Conservation (phyloP, 2,888 invertebrate genomes). For the Ellobium chinense region DNA sequence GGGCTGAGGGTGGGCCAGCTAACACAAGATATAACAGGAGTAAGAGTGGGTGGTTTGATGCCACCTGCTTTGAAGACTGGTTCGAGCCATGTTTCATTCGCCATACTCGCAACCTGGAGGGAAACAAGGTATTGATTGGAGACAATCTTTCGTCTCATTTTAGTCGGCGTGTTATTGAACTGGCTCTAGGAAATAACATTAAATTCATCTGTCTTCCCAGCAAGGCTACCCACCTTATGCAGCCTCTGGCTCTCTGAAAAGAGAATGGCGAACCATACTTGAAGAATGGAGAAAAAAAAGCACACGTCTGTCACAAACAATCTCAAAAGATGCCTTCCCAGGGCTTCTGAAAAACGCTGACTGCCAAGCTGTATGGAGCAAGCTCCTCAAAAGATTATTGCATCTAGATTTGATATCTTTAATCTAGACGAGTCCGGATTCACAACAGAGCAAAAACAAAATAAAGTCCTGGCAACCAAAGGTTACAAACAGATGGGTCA, state of each 20-base stretch:
- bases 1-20: slow-evolving; percentile 3
- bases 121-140: not conserved
- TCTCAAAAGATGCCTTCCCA: not conserved
- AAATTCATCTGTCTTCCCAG: not conserved
- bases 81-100: not conserved
- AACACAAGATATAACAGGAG: not conserved
- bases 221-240: not conserved
- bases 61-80: not conserved
- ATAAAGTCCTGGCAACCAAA: slow-evolving; percentile 13
- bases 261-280: not conserved
- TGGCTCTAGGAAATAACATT: not conserved
- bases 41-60: slow-evolving; percentile 16
- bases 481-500: slow-evolving; percentile 41
- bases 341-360: not conserved
- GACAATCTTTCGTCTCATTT: slow-evolving; percentile 8
- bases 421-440: slow-evolving; percentile 34
- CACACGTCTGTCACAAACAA: not conserved
- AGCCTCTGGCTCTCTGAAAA: not conserved
- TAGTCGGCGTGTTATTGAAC: not conserved
- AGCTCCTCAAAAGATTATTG: not conserved
- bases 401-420: not conserved
- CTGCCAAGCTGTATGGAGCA: not conserved
- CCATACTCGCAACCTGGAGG: not conserved
- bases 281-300: not conserved
- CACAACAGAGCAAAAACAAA: slow-evolving; percentile 29